Percentiles rank a stretch among this genome's conserved stretches.
Evolutionary conservation across 2,888 invertebrate species (phyloP).

Genomic region (Chloroclystis v-ata): DNA sequence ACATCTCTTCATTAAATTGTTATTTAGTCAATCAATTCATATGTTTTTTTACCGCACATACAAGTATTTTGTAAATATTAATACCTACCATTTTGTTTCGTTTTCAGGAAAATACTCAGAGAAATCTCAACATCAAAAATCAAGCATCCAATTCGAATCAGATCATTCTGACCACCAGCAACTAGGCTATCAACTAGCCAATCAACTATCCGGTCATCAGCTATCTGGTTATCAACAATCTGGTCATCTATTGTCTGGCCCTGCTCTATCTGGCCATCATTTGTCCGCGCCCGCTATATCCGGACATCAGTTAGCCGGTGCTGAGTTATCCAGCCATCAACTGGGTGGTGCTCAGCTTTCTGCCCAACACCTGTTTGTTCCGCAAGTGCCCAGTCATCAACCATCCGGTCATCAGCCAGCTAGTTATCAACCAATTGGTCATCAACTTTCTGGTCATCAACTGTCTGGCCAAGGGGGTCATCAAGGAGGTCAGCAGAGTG

Average conservation of each 20-base stretch:
- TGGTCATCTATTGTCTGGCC: neutral
- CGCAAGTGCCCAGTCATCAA: neutral
- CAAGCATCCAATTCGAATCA: slow-evolving; percentile 2
- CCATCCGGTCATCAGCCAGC: neutral
- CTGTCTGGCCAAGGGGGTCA: neutral
- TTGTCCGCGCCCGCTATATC: neutral
- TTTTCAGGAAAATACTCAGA: slow-evolving; percentile 40
- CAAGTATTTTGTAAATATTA: neutral
- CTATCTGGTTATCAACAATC: neutral
- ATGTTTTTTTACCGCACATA: too few species aligned
- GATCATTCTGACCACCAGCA: neutral
- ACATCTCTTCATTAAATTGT: too few species aligned
- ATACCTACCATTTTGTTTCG: neutral
- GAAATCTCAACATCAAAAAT: slow-evolving; percentile 5
- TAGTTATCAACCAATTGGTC: slow-evolving; percentile 2
- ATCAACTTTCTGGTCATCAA: neutral
- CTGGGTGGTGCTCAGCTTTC: neutral
- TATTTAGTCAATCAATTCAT: too few species aligned
- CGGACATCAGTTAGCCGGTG: neutral
- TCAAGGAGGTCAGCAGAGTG: slow-evolving; percentile 2
- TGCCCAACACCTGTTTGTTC: neutral
- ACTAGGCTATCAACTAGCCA: neutral
- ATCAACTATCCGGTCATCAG: neutral
- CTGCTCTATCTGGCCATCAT: neutral
- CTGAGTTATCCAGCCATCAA: neutral